Percentiles rank a stretch among this genome's conserved stretches.
Evolutionary conservation across 1,140 invertebrate genomes (phyloP).

Genomic region (Aphis gossypii): DNA sequence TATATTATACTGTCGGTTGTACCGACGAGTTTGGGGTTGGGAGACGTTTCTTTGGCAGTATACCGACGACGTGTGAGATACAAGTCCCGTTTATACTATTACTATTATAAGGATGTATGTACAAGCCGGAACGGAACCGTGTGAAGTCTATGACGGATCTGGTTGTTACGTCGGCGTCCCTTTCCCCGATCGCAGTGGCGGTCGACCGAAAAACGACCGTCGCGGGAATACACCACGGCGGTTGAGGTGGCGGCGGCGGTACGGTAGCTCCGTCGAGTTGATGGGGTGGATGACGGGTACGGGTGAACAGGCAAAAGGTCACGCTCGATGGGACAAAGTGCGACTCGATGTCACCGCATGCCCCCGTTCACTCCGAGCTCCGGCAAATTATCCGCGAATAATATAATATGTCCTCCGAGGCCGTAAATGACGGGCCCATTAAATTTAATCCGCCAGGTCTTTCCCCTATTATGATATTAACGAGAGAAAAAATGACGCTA

Average conservation of each 20-base stretch:
- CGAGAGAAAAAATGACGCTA: conserved; percentile 12
- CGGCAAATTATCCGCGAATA: conserved; percentile 47
- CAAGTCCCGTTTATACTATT: too few relatives aligned
- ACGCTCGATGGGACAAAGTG: conserved; percentile 41
- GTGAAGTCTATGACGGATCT: background rate
- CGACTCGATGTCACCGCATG: conserved; percentile 49
- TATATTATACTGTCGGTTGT: too few relatives aligned
- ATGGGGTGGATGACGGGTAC: background rate
- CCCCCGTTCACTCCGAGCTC: background rate
- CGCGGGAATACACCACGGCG: conserved; percentile 10
- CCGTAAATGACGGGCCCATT: conserved; percentile 39
- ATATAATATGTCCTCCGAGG: conserved; percentile 52
- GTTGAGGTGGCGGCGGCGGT: background rate
- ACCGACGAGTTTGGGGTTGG: too few relatives aligned
- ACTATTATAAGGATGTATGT: too few relatives aligned
- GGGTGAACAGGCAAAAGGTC: conserved; percentile 32
- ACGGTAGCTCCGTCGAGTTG: too few relatives aligned
- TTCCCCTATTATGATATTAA: background rate
- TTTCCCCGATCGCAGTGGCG: background rate
- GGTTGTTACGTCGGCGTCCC: background rate
- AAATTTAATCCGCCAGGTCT: conserved; percentile 44
- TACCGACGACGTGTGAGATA: too few relatives aligned
- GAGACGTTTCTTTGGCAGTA: too few relatives aligned
- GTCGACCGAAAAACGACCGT: conserved; percentile 25
- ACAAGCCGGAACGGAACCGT: background rate